Evolutionary conservation across 2,888 invertebrate genomes (phyloP).

Genomic region (Lucinisca nassula): DNA sequence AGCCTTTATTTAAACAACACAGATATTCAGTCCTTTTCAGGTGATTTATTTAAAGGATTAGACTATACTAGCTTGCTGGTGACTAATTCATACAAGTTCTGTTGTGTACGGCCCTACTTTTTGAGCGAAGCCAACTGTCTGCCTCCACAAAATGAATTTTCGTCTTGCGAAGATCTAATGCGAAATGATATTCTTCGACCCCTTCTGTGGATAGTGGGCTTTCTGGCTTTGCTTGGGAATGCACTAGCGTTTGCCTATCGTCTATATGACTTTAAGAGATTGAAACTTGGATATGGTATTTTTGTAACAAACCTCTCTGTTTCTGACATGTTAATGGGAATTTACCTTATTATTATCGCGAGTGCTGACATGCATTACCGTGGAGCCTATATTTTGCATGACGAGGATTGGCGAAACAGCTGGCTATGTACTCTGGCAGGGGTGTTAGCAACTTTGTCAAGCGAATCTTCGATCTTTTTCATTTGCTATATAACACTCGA

Average conservation of each 20-base stretch:
- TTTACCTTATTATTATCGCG: constrained; percentile 64
- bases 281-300: constrained; percentile 58
- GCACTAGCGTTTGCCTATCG: background rate
- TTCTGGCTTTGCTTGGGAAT: background rate
- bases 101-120: background rate
- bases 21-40: background rate
- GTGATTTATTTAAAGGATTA: background rate
- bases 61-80: background rate
- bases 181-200: background rate
- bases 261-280: background rate
- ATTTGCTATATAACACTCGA: constrained; percentile 91
- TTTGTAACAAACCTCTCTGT: constrained; percentile 60
- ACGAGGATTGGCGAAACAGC: constrained; percentile 68
- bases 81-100: background rate
- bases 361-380: constrained; percentile 67
- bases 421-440: constrained; percentile 68
- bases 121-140: background rate
- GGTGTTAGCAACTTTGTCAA: constrained; percentile 87
- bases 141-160: background rate
- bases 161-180: background rate
- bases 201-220: background rate
- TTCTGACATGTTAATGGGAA: constrained; percentile 56
- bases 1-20: background rate
- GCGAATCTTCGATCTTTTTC: constrained; percentile 90
- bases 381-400: constrained; percentile 65